Conservation (phyloP, 2,113 vertebrate species). For the Upupa epops region DNA sequence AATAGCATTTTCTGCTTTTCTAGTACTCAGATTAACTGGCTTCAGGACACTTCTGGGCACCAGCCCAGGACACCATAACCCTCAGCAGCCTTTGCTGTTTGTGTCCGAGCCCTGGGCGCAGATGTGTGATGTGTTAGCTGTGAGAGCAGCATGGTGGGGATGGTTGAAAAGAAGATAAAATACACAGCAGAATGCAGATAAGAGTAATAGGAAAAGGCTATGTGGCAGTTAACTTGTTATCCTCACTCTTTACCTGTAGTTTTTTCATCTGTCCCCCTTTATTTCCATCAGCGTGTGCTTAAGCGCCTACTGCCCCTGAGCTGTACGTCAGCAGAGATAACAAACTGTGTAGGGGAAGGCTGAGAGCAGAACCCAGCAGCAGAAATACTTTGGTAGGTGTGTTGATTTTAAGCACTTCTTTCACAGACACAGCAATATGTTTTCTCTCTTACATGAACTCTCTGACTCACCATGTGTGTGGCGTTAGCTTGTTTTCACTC, state of each 20-base stretch:
- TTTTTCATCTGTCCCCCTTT: background rate
- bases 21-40: background rate
- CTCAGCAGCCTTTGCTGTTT: background rate
- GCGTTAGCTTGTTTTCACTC: background rate
- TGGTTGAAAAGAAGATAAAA: background rate
- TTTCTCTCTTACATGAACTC: background rate
- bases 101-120: background rate
- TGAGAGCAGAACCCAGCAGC: background rate
- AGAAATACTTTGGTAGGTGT: background rate
- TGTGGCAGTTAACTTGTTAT: background rate
- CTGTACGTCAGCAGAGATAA: background rate
- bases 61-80: background rate
- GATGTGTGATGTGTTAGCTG: background rate
- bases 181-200: background rate
- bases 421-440: background rate
- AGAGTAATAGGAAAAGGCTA: background rate
- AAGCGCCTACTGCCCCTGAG: background rate
- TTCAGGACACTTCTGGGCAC: background rate
- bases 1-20: background rate
- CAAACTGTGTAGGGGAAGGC: background rate
- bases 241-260: background rate
- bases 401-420: background rate
- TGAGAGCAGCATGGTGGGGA: rapidly evolving
- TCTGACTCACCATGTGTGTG: background rate
- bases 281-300: background rate